Conservation (phyloP, 2,113 vertebrate species). For the Mesitornis unicolor region DNA sequence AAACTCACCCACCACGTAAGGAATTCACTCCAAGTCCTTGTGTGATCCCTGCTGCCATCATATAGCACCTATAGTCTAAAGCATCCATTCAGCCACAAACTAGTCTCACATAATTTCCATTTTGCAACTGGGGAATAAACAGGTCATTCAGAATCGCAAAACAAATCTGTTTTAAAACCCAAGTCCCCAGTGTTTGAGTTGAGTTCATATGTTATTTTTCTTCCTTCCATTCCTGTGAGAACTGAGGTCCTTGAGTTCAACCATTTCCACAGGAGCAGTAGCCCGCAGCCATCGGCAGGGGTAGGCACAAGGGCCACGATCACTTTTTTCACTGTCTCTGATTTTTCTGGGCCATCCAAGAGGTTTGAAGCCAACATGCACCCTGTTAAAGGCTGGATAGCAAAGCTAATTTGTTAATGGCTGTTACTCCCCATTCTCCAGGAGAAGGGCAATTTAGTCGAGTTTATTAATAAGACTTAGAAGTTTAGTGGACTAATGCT, state of each 20-base stretch:
- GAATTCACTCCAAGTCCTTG: not conserved
- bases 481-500: not conserved
- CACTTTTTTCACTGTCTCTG: not conserved
- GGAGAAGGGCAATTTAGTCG: not conserved
- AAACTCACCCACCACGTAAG: accelerated
- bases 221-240: not conserved
- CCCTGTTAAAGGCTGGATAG: not conserved
- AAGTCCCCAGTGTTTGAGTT: not conserved
- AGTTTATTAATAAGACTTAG: not conserved
- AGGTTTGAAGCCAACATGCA: not conserved
- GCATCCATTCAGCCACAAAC: not conserved
- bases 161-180: not conserved
- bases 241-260: not conserved
- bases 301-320: accelerated
- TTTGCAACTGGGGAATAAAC: not conserved
- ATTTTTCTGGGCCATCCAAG: not conserved
- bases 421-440: not conserved
- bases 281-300: not conserved
- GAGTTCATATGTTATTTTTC: not conserved
- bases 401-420: not conserved
- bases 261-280: not conserved
- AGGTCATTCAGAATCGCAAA: not conserved
- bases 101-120: not conserved
- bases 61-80: not conserved
- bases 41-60: not conserved